Conservation (phyloP, 2,797 vertebrate species). For the Chrosomus eos region DNA sequence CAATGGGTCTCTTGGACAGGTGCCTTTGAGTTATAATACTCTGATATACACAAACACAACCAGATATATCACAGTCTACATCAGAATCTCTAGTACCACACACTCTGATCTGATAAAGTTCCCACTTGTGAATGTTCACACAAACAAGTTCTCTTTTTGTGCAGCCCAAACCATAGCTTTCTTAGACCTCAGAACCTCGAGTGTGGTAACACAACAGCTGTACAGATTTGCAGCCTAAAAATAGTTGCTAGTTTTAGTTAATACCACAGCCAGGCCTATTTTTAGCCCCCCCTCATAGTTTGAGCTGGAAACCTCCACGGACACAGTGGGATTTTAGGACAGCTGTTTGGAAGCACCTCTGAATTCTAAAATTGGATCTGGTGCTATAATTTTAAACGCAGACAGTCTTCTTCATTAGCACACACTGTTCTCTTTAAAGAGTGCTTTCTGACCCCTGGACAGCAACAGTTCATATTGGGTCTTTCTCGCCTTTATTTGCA, state of each 20-base stretch:
- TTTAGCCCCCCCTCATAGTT: constrained; percentile 49
- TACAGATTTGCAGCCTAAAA: constrained; percentile 59
- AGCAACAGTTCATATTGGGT: background rate
- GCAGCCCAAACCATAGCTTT: constrained; percentile 19
- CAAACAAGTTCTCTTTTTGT: background rate
- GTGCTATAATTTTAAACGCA: background rate
- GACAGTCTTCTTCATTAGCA: constrained; percentile 17
- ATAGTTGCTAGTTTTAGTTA: constrained; percentile 64
- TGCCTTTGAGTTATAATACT: background rate
- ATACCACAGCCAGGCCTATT: constrained; percentile 53
- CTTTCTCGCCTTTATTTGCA: background rate
- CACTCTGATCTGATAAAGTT: background rate
- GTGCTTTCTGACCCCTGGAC: background rate
- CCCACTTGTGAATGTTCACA: background rate
- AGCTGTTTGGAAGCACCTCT: constrained; percentile 1
- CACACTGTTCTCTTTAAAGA: background rate
- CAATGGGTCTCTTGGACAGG: background rate
- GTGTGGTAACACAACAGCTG: constrained; percentile 62
- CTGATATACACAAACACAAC: constrained; percentile 5
- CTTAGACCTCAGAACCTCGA: constrained; percentile 19
- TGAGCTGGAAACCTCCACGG: constrained; percentile 24
- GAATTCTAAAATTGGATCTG: constrained; percentile 13
- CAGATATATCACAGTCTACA: background rate
- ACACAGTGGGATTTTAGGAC: constrained; percentile 18
- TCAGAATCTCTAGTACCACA: background rate